phyloP scores from a whole-genome alignment of 2,113 vertebrate genomes.

The Ictalurus furcatus region DNA sequence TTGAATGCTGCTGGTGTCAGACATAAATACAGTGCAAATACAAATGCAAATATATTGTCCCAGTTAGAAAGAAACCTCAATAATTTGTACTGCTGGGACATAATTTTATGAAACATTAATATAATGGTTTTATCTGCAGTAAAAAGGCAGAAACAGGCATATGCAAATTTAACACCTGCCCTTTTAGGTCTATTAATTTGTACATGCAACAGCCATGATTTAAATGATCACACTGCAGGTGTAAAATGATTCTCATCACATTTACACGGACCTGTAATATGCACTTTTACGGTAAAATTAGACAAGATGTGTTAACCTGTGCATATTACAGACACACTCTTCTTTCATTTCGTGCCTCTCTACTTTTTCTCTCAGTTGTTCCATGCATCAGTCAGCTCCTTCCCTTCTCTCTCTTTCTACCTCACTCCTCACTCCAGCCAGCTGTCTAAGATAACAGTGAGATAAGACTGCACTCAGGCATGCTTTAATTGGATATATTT shows the following conservation, averaged over 20 bases:
- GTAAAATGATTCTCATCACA: neutral
- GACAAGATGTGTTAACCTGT: neutral
- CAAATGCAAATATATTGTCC: neutral
- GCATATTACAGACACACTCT: neutral
- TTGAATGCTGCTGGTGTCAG: neutral
- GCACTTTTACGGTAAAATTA: neutral
- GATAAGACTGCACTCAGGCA: constrained; percentile 43
- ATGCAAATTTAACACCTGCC: neutral
- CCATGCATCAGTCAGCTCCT: constrained; percentile 11
- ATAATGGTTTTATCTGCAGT: neutral
- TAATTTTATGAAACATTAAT: neutral
- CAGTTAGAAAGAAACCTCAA: neutral
- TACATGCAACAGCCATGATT: neutral
- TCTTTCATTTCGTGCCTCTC: neutral
- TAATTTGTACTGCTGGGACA: neutral
- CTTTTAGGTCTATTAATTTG: neutral
- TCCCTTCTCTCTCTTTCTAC: neutral
- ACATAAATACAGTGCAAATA: neutral
- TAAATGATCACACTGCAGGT: neutral
- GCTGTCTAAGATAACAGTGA: constrained; percentile 17
- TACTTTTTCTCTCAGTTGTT: neutral
- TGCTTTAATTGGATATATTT: constrained; percentile 48
- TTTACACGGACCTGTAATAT: neutral
- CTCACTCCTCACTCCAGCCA: neutral
- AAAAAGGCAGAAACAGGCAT: neutral